These are phyloP conservation scores for Vultur gryphus DNA, from an alignment of 2,797 vertebrate genomes.

Conservation along the genomic window DNA sequence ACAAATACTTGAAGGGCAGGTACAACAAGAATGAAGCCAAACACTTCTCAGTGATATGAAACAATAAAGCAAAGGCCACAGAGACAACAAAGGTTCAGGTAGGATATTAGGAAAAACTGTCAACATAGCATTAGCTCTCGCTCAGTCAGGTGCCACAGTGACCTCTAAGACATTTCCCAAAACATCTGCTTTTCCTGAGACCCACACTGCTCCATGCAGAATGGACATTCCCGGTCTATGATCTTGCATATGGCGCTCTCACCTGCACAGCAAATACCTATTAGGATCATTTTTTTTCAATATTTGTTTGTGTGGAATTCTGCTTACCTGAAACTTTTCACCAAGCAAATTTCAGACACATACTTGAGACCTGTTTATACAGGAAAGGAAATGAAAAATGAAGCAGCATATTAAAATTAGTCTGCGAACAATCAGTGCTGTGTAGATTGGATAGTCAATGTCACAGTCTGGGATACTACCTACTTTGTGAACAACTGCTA, in stretches of 20 bases:
- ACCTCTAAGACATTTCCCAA: background rate
- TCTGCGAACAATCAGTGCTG: background rate
- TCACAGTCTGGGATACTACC: background rate
- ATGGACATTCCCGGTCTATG: fast-evolving
- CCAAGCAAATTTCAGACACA: background rate
- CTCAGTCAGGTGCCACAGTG: background rate
- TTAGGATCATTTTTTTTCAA: background rate
- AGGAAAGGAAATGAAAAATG: background rate
- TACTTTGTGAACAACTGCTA: background rate
- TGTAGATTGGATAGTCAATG: background rate
- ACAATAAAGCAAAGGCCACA: background rate
- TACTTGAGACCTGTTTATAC: background rate
- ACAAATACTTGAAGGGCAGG: background rate
- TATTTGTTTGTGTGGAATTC: background rate
- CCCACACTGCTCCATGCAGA: background rate
- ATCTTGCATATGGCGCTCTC: background rate
- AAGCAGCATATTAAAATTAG: background rate
- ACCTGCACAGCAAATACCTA: background rate
- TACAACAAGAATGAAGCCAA: background rate
- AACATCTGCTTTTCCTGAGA: background rate
- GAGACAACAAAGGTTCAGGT: background rate
- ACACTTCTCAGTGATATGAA: background rate
- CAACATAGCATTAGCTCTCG: background rate
- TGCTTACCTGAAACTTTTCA: background rate
- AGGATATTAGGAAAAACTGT: background rate